Evolutionary conservation across 2,113 vertebrate genomes (phyloP).

Genomic region (Callopanchax toddi): DNA sequence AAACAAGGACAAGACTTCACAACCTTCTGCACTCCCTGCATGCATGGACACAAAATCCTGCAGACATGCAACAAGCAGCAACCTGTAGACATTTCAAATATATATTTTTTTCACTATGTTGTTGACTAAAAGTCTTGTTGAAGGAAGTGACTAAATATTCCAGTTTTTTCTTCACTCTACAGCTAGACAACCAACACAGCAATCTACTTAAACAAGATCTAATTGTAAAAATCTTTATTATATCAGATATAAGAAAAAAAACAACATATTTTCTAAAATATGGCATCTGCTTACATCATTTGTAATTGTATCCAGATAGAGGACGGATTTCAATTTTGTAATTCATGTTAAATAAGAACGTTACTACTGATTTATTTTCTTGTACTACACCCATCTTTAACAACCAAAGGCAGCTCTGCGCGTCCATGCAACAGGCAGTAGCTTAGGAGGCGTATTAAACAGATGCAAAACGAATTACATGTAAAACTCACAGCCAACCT

Average conservation of each 20-base stretch:
- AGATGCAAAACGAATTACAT: constrained; percentile 6
- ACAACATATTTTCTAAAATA: background rate
- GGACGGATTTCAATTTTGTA: background rate
- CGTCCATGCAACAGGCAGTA: constrained; percentile 49
- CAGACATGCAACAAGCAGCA: constrained; percentile 10
- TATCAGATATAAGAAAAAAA: no score
- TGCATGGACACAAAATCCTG: background rate
- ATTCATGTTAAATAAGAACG: background rate
- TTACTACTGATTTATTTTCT: constrained; percentile 3
- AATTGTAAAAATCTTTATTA: background rate
- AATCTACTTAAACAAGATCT: background rate
- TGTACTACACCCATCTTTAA: constrained; percentile 10
- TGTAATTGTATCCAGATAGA: background rate
- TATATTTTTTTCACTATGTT: background rate
- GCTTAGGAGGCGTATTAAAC: constrained; percentile 1
- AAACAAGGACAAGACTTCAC: constrained; percentile 38
- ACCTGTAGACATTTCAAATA: constrained; percentile 10
- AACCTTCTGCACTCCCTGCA: constrained; percentile 9
- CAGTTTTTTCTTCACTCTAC: background rate
- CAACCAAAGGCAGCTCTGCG: constrained; percentile 1
- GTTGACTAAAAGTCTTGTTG: constrained; percentile 1
- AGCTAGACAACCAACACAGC: background rate
- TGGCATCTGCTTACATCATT: background rate
- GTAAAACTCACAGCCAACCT: background rate
- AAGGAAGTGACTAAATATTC: background rate